Evolutionary conservation across 2,888 invertebrate genomes (phyloP), one percentile per base, ranked within the genome.

Genomic region (Thyatira batis): DNA sequence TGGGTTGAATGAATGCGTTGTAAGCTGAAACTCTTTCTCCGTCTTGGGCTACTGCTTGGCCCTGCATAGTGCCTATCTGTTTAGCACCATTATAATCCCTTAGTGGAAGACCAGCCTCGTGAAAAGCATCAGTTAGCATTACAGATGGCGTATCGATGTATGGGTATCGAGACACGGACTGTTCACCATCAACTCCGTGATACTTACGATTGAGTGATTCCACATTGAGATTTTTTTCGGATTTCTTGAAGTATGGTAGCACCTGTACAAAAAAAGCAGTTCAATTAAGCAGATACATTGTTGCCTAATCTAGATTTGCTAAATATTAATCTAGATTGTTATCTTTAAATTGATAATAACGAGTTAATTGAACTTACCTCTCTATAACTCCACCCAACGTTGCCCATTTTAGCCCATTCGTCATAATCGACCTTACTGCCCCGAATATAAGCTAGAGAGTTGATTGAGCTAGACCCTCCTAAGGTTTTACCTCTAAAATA

Each of bases 221-320:
- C 1, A 83, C 65, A 66, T 94, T 92, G 45, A 92, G 72, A 66
- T 94, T 95, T 54, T 93, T 88, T 77, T 94, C 94, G 0, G 94
- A 93, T 79, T 94, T 94, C 55, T 89, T 93, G 76, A 94, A 96
- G 76, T 95, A 96, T 0, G 95, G 95, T 27, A 96, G 84, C 1
- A 94, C 87, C 90, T 91, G 73, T 4, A 45, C 13, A 30, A 48
- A 46, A 50, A 43, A 23, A 39, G n/a, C n/a, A n/a, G n/a, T n/a
- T n/a, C n/a, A n/a, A n/a, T n/a, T n/a, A n/a, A n/a, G n/a, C n/a
- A n/a, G n/a, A n/a, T n/a, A n/a, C n/a, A n/a, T n/a, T n/a, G n/a
- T n/a, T n/a, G n/a, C n/a, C n/a, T n/a, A n/a, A n/a, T n/a, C n/a
- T n/a, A n/a, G n/a, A n/a, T n/a, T n/a, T n/a, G n/a, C n/a, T n/a